Evolutionary conservation across 92 coral and sea anemone species (phyloP), one percentile per base, ranked within the genome.

Genomic region (Hydrozoanthus gracilis): DNA sequence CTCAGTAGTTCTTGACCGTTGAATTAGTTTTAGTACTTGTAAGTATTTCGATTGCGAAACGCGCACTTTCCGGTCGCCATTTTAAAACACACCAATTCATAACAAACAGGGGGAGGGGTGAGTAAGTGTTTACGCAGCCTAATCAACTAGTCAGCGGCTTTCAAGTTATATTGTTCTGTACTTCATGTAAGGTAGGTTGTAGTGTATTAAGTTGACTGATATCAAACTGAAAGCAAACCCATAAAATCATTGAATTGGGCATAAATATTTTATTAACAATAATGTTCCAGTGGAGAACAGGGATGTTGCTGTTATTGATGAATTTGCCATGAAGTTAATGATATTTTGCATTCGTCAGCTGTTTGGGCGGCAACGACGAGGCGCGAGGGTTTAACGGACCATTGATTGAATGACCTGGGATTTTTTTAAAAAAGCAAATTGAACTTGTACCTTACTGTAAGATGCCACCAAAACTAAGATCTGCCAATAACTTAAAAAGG

Each of bases 401-500:
- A 9, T 27, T 27, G 39, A 27, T 27, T 27, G 39, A 20, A 35
- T 68, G 15, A 0, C 7, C 73, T 66, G 71, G 27, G 9, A 66
- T 17, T 17, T 5, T 80, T 48, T 47, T 61, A 44, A 67, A 80
- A 10, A 62, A 49, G 7, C n/a, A 3, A 49, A n/a, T 65, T 35
- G 44, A 35, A 47, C 78, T 62, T 61, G 18, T 45, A 15, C 46
- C 4, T n/a, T 46, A 3, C 62, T 76, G 49, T 8, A 14, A 80
- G 2, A 80, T 80, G 85, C 85, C 85, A 18, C 85, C 85, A 49
- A 80, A 80, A 70, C 51, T 56, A 4, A 80, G 85, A 66, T 64
- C 85, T 17, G 61, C 66, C 47, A 80, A 62, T 66, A 80, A 80
- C 54, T 66, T 80, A 39, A 80, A 80, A 67, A 80, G 85, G 69